Percentiles rank a stretch among this genome's conserved stretches.
phyloP scores from a whole-genome alignment of 92 coral and sea anemone genomes.

The Umimayanthus chanpuru region DNA sequence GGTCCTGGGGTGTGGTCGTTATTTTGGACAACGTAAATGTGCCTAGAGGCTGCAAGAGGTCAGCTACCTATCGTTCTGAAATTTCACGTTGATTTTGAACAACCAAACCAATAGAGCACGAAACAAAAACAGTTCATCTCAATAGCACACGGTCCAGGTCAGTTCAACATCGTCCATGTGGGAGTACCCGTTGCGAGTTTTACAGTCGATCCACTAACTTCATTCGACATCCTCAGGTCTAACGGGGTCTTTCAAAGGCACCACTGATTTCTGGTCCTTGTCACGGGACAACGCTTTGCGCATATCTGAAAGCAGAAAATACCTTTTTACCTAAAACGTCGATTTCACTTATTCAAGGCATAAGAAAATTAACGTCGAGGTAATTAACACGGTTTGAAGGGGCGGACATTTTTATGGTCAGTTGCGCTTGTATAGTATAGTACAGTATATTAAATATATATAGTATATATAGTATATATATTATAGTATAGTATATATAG shows the following conservation, averaged over 20 bases:
- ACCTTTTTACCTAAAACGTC: no score
- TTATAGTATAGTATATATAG: no score
- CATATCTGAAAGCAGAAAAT: conserved; percentile 72
- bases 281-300: conserved; percentile 96
- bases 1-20: not conserved
- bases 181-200: conserved; percentile 3
- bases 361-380: no score
- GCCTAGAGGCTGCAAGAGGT: not conserved
- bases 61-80: no score
- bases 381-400: no score
- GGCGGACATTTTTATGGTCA: no score
- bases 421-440: no score
- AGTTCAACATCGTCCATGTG: not conserved
- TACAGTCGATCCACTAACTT: conserved; percentile 55
- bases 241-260: conserved; percentile 94
- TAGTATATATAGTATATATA: no score
- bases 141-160: not conserved
- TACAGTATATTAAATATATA: no score
- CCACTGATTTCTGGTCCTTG: conserved; percentile 82
- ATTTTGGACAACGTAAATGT: not conserved
- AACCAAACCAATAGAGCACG: not conserved
- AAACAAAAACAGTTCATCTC: not conserved
- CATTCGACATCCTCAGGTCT: conserved; percentile 97
- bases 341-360: no score
- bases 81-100: not conserved